Percentiles rank a stretch among this genome's conserved stretches.
phyloP scores from a whole-genome alignment of 2,888 invertebrate genomes.

The Luperina testacea region DNA sequence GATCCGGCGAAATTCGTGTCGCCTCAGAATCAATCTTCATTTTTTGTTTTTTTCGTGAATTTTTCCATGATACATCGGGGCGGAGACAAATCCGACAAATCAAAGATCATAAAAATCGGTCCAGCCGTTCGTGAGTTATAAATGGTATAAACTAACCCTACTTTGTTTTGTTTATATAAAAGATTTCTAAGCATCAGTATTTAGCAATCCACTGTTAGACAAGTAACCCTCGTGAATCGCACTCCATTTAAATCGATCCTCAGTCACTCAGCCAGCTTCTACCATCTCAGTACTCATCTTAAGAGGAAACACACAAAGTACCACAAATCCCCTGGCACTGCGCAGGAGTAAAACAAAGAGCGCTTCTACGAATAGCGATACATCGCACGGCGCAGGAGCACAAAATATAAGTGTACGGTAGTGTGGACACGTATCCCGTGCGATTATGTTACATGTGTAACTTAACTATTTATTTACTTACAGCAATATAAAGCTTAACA shows the following conservation, averaged over 20 bases:
- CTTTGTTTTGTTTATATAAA: neutral
- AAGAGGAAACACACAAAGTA: neutral
- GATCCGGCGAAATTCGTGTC: neutral
- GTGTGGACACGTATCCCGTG: slow-evolving; percentile 48
- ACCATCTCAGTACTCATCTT: neutral
- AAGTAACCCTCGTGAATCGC: neutral
- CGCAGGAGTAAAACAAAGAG: slow-evolving; percentile 47
- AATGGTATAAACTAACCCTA: neutral
- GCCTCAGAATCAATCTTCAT: neutral
- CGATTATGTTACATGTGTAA: slow-evolving; percentile 57
- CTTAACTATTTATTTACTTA: slow-evolving; percentile 41
- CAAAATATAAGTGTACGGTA: slow-evolving; percentile 53
- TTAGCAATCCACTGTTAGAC: neutral
- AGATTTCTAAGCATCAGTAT: neutral
- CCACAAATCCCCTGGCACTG: slow-evolving; percentile 7
- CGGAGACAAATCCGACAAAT: neutral
- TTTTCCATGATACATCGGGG: neutral
- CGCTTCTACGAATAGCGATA: slow-evolving; percentile 30
- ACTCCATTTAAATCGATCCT: neutral
- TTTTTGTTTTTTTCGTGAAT: neutral
- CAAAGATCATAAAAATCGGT: neutral
- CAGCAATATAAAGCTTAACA: slow-evolving; percentile 16
- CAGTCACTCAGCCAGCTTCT: neutral
- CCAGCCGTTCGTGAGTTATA: neutral
- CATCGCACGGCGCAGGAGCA: slow-evolving; percentile 33